These are phyloP conservation scores for Orientallactaga bullata DNA, from an alignment of 2,113 vertebrate genomes.

Conservation along the genomic window DNA sequence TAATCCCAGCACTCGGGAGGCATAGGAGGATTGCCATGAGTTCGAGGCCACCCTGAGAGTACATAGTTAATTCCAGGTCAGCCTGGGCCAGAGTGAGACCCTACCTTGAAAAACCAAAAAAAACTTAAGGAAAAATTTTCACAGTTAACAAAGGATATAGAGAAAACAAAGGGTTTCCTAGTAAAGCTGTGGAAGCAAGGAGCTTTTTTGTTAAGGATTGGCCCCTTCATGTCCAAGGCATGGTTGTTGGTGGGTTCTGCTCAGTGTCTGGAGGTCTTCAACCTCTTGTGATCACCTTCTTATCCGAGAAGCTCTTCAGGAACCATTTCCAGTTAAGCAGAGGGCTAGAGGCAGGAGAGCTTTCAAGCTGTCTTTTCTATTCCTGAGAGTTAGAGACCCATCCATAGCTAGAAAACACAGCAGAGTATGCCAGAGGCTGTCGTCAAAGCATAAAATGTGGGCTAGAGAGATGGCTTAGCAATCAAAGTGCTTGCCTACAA, in stretches of 20 bases:
- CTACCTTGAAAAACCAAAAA: no score
- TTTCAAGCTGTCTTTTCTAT: background rate
- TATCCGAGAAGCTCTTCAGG: background rate
- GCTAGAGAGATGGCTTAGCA: no score
- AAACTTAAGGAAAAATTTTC: constrained; percentile 11
- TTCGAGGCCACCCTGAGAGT: no score
- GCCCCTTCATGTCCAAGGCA: rapidly evolving
- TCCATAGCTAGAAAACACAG: background rate
- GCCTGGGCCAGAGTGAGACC: no score
- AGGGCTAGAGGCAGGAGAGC: background rate
- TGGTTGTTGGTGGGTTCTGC: background rate
- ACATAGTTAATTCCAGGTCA: no score
- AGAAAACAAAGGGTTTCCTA: constrained; percentile 34
- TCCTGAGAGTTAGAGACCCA: rapidly evolving
- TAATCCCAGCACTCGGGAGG: no score
- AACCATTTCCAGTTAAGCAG: background rate
- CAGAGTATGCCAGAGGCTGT: background rate
- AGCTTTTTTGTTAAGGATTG: background rate
- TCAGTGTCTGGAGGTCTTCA: background rate
- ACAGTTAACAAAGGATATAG: background rate
- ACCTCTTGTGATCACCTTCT: background rate
- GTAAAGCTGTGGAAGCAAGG: background rate
- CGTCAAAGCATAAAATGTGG: background rate
- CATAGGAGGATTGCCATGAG: no score
- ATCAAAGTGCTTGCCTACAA: no score